A percentile compares a stretch with the other conserved stretches of the same genome.
phyloP scores from a whole-genome alignment of 2,888 invertebrate species.

The Sacculina carcini region DNA sequence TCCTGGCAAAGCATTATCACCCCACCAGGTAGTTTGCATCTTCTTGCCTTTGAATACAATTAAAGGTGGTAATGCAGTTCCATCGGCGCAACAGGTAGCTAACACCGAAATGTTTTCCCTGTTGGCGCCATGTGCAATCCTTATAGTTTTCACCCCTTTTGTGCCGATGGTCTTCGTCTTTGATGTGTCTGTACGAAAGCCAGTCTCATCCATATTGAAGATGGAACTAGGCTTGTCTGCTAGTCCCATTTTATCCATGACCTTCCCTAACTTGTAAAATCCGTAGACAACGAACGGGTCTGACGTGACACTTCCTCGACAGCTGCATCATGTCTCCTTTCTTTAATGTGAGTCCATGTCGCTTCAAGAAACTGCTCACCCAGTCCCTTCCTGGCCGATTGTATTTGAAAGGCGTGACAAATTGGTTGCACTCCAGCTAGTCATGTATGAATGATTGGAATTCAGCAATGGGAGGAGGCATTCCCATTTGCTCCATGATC shows the following conservation, averaged over 20 bases:
- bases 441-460: constrained; percentile 2
- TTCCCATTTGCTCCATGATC: constrained; percentile 5
- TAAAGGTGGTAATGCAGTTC: neutral
- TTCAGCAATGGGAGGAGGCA: constrained; percentile 4
- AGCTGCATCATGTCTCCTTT: constrained; percentile 6
- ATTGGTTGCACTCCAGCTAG: constrained; percentile 1
- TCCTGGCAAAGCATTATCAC: too few species aligned
- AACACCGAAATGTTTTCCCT: too few species aligned
- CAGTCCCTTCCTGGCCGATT: constrained; percentile 4
- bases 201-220: constrained; percentile 6
- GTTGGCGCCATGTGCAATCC: constrained; percentile 1
- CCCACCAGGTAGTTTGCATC: too few species aligned
- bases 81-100: constrained; percentile 6
- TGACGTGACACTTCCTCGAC: constrained; percentile 4
- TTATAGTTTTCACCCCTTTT: constrained; percentile 5
- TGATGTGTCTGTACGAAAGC: constrained; percentile 3
- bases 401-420: neutral
- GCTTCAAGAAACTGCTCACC: neutral
- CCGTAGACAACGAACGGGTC: constrained; percentile 8
- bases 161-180: constrained; percentile 4
- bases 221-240: neutral
- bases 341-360: constrained; percentile 3
- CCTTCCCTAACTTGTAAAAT: constrained; percentile 3
- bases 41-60: too few species aligned
- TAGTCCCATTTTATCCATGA: neutral